Conservation (phyloP, 2,113 vertebrate genomes). For the Caloenas nicobarica region DNA sequence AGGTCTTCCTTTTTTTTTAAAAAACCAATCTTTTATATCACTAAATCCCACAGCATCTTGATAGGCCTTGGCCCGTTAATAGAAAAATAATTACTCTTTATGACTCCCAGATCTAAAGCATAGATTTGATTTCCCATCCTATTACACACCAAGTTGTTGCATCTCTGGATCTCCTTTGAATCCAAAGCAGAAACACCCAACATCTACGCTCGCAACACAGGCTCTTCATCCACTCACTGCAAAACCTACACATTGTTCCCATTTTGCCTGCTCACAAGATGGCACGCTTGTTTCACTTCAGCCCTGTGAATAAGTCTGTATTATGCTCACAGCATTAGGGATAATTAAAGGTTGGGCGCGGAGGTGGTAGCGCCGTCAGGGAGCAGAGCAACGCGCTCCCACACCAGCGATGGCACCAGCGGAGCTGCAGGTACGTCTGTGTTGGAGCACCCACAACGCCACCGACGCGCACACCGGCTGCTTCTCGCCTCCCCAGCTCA, state of each 20-base stretch:
- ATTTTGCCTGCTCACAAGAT: conserved; percentile 56
- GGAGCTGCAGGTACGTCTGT: neutral
- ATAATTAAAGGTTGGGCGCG: conserved; percentile 46
- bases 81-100: neutral
- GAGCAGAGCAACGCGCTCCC: neutral
- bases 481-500: accelerated
- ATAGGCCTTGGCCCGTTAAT: neutral
- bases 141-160: neutral
- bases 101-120: neutral
- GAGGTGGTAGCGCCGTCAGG: neutral
- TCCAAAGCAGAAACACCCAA: neutral
- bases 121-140: neutral
- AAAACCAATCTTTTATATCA: neutral
- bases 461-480: accelerated
- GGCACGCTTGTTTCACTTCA: conserved; percentile 48
- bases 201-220: accelerated
- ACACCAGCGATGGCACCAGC: neutral
- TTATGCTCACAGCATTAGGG: neutral
- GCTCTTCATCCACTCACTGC: accelerated
- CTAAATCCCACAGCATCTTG: neutral
- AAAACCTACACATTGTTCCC: neutral
- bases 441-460: accelerated
- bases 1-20: neutral
- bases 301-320: neutral
- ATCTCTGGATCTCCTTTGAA: neutral